phyloP scores from a whole-genome alignment of 2,113 vertebrate species.

The Varanus komodoensis region DNA sequence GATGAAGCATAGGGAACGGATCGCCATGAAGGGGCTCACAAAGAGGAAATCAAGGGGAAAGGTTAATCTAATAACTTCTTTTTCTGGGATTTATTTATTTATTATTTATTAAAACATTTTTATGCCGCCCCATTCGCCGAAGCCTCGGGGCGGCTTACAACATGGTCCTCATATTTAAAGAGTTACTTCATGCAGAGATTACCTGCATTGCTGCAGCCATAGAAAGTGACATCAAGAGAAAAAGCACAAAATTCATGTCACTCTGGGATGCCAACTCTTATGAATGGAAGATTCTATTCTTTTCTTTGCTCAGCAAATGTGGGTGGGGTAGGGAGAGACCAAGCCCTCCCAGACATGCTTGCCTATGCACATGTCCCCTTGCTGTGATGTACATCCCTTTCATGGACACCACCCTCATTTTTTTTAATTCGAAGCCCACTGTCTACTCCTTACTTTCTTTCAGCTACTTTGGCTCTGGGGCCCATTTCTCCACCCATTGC shows the following conservation, averaged over 20 bases:
- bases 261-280: neutral
- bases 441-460: neutral
- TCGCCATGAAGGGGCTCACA: neutral
- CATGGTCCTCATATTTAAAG: conserved; percentile 23
- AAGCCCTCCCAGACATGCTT: neutral
- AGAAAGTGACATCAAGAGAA: conserved; percentile 19
- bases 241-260: neutral
- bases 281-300: neutral
- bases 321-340: neutral
- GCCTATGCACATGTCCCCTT: neutral
- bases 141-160: too few relatives aligned
- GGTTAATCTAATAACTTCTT: conserved; percentile 57
- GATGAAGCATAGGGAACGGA: conserved; percentile 46
- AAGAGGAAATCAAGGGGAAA: conserved; percentile 33
- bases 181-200: conserved; percentile 28
- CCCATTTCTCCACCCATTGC: neutral
- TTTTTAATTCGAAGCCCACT: neutral
- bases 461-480: neutral
- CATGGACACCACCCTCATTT: neutral
- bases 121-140: too few relatives aligned
- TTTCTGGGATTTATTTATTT: too few relatives aligned
- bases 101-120: too few relatives aligned
- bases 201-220: conserved; percentile 13
- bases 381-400: neutral
- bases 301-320: neutral